Evolutionary conservation across 1,140 invertebrate genomes (phyloP).

Genomic region (Zeugodacus cucurbitae): DNA sequence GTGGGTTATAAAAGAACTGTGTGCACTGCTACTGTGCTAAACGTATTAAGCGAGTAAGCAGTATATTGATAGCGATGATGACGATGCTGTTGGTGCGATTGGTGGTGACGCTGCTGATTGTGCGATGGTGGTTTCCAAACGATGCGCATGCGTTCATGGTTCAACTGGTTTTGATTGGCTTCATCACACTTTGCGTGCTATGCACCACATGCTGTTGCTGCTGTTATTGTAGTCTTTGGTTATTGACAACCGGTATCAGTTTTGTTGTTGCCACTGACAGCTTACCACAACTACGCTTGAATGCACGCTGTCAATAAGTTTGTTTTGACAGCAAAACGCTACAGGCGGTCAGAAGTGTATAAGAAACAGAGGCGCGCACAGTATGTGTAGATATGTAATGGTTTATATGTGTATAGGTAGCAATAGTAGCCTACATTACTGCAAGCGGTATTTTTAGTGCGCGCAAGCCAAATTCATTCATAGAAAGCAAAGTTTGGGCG

Average conservation of each 20-base stretch:
- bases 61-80: constrained; percentile 29
- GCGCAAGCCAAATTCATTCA: constrained; percentile 25
- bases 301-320: constrained; percentile 14
- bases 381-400: not conserved
- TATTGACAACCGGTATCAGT: not conserved
- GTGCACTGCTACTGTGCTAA: not conserved
- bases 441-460: not conserved
- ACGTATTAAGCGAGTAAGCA: not conserved
- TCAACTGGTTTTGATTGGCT: constrained; percentile 36
- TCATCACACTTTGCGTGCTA: not conserved
- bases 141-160: constrained; percentile 20
- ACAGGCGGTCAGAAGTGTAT: not conserved
- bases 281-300: not conserved
- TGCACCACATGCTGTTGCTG: not conserved
- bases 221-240: not conserved
- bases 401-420: not conserved
- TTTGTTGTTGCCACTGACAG: not conserved
- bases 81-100: not conserved
- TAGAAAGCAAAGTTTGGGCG: not conserved
- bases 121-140: not conserved
- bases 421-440: not conserved
- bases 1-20: not conserved
- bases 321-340: not conserved
- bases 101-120: not conserved
- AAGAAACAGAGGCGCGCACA: not conserved